Evolutionary conservation across 2,797 vertebrate species (phyloP).

Genomic region (Scomberomorus guttatus): DNA sequence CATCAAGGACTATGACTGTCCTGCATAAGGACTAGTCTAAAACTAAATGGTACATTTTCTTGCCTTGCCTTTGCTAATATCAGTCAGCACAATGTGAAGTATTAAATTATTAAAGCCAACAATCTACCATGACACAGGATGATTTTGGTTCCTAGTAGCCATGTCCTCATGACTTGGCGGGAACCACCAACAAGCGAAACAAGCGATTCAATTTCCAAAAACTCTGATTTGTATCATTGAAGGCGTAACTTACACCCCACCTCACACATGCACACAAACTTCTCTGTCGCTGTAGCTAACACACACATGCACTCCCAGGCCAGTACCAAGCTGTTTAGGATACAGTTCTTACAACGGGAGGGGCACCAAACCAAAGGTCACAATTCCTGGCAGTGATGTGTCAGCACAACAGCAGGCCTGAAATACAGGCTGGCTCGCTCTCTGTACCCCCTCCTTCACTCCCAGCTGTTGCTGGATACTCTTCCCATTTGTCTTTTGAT

Average conservation of each 20-base stretch:
- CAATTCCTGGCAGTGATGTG: slow-evolving; percentile 76
- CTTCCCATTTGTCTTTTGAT: slow-evolving; percentile 77
- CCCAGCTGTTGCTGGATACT: slow-evolving; percentile 78
- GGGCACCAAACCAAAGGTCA: slow-evolving; percentile 79
- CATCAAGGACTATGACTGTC: no score
- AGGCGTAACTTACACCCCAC: not conserved
- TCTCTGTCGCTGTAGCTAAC: not conserved
- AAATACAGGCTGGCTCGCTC: slow-evolving; percentile 71
- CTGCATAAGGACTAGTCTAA: not conserved
- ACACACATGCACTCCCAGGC: slow-evolving; percentile 2
- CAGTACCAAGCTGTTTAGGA: slow-evolving; percentile 31
- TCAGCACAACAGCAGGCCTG: slow-evolving; percentile 77
- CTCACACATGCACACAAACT: not conserved
- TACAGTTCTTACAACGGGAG: slow-evolving; percentile 47
- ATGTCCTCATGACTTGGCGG: not conserved
- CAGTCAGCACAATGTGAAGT: not conserved
- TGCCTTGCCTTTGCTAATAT: not conserved
- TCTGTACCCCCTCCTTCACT: slow-evolving; percentile 24
- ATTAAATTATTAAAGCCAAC: not conserved
- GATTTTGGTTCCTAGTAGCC: not conserved
- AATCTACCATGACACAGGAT: not conserved
- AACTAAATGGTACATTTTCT: not conserved
- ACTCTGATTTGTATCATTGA: not conserved
- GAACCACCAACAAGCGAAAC: not conserved
- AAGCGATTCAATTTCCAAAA: not conserved